phyloP scores from a whole-genome alignment of 2,797 vertebrate species.

The Trachops cirrhosus region DNA sequence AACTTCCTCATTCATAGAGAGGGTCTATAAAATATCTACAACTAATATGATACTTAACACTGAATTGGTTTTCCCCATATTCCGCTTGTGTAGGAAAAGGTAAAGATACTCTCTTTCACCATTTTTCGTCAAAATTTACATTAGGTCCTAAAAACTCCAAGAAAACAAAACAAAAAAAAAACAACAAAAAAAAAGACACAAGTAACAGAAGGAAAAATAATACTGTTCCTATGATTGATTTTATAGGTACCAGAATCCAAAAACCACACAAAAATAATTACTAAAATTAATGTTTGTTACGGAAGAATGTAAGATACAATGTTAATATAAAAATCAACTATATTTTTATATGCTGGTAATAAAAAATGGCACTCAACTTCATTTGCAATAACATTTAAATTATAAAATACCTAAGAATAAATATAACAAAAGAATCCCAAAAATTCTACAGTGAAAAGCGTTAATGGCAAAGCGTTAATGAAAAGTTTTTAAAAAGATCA shows the following conservation, averaged over 20 bases:
- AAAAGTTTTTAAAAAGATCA: not conserved
- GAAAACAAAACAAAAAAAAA: not conserved
- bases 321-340: not conserved
- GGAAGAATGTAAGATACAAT: not conserved
- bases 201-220: not conserved
- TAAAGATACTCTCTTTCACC: not conserved
- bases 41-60: not conserved
- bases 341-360: not conserved
- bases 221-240: not conserved
- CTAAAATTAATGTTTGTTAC: not conserved
- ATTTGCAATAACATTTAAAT: not conserved
- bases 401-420: not conserved
- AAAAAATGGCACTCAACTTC: not conserved
- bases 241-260: not conserved
- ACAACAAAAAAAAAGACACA: not conserved
- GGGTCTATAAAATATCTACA: not conserved
- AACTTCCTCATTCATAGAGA: not conserved
- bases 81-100: not conserved
- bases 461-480: not conserved
- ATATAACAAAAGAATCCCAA: not conserved
- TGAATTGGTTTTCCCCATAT: not conserved
- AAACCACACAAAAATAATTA: not conserved
- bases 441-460: not conserved
- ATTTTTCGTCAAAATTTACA: not conserved
- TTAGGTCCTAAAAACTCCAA: not conserved